Evolutionary conservation across 2,888 invertebrate species (phyloP), one percentile per base, ranked within the genome.

Genomic region (Macrosiphum euphorbiae): DNA sequence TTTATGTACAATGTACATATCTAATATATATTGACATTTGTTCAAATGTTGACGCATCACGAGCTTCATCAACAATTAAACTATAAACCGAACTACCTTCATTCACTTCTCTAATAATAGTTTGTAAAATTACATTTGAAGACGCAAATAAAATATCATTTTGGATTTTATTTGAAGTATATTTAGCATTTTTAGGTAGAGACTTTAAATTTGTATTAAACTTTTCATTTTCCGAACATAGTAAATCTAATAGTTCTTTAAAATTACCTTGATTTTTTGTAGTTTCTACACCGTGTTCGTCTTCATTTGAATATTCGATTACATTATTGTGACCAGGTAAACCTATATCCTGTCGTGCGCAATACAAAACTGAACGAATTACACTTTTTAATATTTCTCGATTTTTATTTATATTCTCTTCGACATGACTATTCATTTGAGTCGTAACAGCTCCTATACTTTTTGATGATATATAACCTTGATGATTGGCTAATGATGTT

Each of bases 41-140:
- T 90, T 90, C 90, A 3, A 90, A 90, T 24, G 90, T 90, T 90
- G 90, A 90, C 7, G 50, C 50, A 90, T 90, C 67, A 10, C 90
- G 67, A 50, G 67, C 50, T 89, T 90, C 90, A 50, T 47, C 90
- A 0, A 90, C 67, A 90, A 90, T 90, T 41, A 41, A 90, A 90
- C 67, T 55, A 3, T 20, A 55, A 1, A 55, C 55, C 55, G 20
- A 55, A 55, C 55, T 55, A 55, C 20, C 55, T 90, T 28, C 50
- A 90, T 90, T 90, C 1, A 67, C 67, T 90, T 90, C 67, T n/a
- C n/a, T 67, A n/a, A 90, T 3, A 55, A 55, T 55, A 55, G 55
- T 55, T 55, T 55, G 55, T 55, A 3, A n/a, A 90, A 90, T 90
- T 50, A 67, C n/a, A 90, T 90, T 67, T 1, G 58, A 58, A 88